Evolutionary conservation across 2,888 invertebrate species (phyloP).

Genomic region (Megaustenia siamemsis): DNA sequence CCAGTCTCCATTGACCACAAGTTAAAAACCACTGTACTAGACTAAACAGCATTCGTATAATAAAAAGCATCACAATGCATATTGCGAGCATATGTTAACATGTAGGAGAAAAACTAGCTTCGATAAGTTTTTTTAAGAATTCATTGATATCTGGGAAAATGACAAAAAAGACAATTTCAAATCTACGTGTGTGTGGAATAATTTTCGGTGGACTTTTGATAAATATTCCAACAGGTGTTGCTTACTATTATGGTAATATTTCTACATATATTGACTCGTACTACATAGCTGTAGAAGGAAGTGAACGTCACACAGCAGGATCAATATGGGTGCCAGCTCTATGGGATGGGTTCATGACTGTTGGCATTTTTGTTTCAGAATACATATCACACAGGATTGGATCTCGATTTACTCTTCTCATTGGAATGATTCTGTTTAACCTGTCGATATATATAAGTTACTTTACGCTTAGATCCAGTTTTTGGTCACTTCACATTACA

Average conservation of each 20-base stretch:
- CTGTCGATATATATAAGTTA: neutral
- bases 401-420: neutral
- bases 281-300: neutral
- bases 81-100: too few relatives aligned
- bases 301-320: neutral
- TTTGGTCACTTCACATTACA: slow-evolving; percentile 2
- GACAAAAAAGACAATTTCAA: neutral
- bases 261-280: slow-evolving; percentile 19
- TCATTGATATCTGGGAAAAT: too few relatives aligned
- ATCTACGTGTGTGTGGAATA: neutral
- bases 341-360: neutral
- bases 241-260: slow-evolving; percentile 13
- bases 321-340: slow-evolving; percentile 14
- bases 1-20: too few relatives aligned
- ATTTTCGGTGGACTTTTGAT: neutral
- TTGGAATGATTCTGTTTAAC: slow-evolving; percentile 19
- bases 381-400: neutral
- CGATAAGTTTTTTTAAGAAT: too few relatives aligned
- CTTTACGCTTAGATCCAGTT: neutral
- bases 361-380: neutral
- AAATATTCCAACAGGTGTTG: neutral
- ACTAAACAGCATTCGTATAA: too few relatives aligned
- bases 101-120: too few relatives aligned
- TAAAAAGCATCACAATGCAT: too few relatives aligned
- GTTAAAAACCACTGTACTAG: too few relatives aligned